Percentiles rank a stretch among this genome's conserved stretches.
These are phyloP conservation scores for Dascyllus trimaculatus DNA, from an alignment of 2,113 vertebrate species.

Conservation along the genomic window DNA sequence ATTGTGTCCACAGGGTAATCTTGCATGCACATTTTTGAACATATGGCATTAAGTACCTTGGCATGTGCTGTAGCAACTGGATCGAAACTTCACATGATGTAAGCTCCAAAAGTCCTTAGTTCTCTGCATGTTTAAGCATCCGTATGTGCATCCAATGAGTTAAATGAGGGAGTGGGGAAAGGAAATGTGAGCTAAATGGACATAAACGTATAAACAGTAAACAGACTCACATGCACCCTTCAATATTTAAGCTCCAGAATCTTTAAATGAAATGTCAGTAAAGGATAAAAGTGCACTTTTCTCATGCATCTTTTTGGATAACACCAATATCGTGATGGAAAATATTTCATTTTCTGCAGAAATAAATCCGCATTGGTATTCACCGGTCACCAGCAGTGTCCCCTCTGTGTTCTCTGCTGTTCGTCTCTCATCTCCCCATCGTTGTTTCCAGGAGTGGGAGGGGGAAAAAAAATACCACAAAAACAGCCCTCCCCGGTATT, in stretches of 20 bases:
- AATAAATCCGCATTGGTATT: slow-evolving; percentile 20
- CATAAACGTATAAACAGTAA: not conserved
- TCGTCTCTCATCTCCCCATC: slow-evolving; percentile 17
- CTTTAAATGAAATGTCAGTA: not conserved
- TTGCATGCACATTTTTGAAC: slow-evolving; percentile 61
- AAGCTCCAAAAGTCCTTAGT: slow-evolving; percentile 6
- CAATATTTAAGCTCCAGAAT: no score
- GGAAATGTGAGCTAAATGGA: not conserved
- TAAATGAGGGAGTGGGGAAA: not conserved
- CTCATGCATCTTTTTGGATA: not conserved
- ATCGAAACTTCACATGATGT: slow-evolving; percentile 12
- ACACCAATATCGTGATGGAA: not conserved
- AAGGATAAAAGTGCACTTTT: not conserved
- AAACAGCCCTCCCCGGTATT: not conserved
- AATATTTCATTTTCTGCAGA: slow-evolving; percentile 1
- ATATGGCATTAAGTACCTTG: slow-evolving; percentile 49
- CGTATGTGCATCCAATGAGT: not conserved
- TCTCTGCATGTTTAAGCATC: not conserved
- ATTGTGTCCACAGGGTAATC: slow-evolving; percentile 73
- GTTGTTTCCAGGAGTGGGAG: not conserved
- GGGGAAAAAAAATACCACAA: not conserved
- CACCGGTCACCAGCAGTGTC: slow-evolving; percentile 29
- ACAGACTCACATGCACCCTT: not conserved
- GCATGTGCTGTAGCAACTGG: slow-evolving; percentile 29
- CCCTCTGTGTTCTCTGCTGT: slow-evolving; percentile 8